These are phyloP conservation scores for Gavialis gangeticus DNA, from an alignment of 2,113 vertebrate genomes.

Conservation along the genomic window DNA sequence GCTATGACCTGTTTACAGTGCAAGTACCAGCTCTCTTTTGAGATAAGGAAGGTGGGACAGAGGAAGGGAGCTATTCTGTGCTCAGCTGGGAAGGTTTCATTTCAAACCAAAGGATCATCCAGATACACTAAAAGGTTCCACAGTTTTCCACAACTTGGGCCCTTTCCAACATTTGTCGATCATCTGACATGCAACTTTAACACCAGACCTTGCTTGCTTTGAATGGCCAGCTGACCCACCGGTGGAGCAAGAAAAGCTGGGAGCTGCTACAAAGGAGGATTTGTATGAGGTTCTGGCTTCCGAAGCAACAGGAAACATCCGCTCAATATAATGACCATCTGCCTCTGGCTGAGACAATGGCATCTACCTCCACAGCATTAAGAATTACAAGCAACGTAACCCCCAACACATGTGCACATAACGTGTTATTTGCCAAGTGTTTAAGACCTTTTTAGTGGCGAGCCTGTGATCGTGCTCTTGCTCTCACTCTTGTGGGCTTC, in stretches of 20 bases:
- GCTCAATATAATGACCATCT: rapidly evolving
- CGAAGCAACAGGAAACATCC: neutral
- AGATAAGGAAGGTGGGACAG: neutral
- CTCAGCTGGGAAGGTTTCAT: neutral
- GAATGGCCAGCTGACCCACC: neutral
- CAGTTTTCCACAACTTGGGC: neutral
- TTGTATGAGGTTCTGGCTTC: neutral
- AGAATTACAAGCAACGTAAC: neutral
- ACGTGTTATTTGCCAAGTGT: neutral
- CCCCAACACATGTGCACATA: rapidly evolving
- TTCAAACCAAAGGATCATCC: neutral
- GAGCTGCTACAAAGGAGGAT: neutral
- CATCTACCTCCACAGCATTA: neutral
- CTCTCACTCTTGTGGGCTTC: neutral
- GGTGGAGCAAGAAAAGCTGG: neutral
- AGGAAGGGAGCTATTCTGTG: neutral
- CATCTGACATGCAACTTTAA: neutral
- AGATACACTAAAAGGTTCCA: neutral
- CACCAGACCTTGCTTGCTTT: rapidly evolving
- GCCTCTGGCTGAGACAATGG: neutral
- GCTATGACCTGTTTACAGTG: neutral
- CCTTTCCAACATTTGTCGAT: neutral
- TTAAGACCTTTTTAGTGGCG: neutral
- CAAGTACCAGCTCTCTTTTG: neutral
- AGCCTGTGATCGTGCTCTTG: too few relatives aligned